Evolutionary conservation across 2,888 invertebrate genomes (phyloP).

Genomic region (Ischnus inquisitorius): DNA sequence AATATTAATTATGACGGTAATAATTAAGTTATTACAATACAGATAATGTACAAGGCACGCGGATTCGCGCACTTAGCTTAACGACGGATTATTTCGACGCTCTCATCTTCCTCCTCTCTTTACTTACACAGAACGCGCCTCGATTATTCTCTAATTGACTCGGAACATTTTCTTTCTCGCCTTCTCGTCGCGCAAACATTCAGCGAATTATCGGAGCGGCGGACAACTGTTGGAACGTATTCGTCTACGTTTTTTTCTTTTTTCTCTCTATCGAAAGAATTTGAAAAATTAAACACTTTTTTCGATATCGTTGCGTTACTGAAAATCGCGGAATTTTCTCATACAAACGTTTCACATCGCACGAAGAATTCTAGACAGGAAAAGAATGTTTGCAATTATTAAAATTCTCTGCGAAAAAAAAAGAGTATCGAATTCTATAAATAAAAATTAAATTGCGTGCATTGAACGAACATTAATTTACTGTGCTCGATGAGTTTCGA

Average conservation of each 20-base stretch:
- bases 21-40: conserved; percentile 43
- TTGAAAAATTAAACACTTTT: neutral
- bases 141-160: conserved; percentile 50
- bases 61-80: conserved; percentile 35
- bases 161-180: conserved; percentile 40
- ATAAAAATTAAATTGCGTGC: too few species aligned
- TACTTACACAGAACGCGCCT: conserved; percentile 7
- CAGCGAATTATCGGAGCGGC: neutral
- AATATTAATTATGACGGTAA: conserved; percentile 37
- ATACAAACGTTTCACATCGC: too few species aligned
- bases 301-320: conserved; percentile 4
- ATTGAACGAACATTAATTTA: too few species aligned
- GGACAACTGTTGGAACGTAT: neutral
- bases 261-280: neutral
- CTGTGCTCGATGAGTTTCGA: too few species aligned
- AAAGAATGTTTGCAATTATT: too few species aligned
- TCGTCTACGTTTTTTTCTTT: neutral
- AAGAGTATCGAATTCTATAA: too few species aligned
- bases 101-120: conserved; percentile 1
- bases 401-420: too few species aligned
- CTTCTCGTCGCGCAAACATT: conserved; percentile 40
- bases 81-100: conserved; percentile 55
- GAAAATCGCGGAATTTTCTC: neutral
- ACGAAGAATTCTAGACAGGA: too few species aligned
- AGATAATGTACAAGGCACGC: conserved; percentile 22